phyloP scores from a whole-genome alignment of 2,797 vertebrate species.

The Crenichthys baileyi region DNA sequence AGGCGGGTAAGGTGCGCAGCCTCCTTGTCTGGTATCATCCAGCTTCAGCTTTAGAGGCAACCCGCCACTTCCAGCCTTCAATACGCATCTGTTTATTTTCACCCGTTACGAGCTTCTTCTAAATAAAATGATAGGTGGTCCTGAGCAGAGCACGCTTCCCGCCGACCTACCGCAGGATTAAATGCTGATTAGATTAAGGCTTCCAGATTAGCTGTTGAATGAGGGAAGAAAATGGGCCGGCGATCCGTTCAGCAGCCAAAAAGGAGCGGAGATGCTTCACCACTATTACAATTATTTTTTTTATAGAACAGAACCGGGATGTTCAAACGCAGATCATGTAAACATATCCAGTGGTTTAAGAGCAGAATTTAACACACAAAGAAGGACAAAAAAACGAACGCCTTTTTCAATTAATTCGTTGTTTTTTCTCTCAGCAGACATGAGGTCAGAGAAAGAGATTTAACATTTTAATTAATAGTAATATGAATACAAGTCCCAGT shows the following conservation, averaged over 20 bases:
- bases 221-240: constrained; percentile 32
- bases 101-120: not conserved
- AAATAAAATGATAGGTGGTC: not conserved
- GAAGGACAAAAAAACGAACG: not conserved
- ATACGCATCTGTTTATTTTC: not conserved
- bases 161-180: constrained; percentile 42
- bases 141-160: constrained; percentile 12
- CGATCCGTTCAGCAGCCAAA: constrained; percentile 22
- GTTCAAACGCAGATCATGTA: not conserved
- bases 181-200: constrained; percentile 63
- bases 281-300: not conserved
- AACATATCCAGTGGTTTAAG: not conserved
- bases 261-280: not conserved
- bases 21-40: not conserved
- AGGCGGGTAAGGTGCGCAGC: constrained; percentile 40
- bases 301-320: not conserved
- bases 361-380: not conserved
- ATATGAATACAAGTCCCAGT: not conserved
- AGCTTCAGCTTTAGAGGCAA: not conserved
- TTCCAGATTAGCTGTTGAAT: constrained; percentile 61
- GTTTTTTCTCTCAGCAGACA: not conserved
- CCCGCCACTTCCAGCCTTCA: not conserved
- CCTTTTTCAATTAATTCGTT: not conserved
- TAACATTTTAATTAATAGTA: not conserved
- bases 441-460: not conserved